Percentiles rank a stretch among this genome's conserved stretches.
These are phyloP conservation scores for Serilophus lunatus DNA, from an alignment of 2,113 vertebrate genomes.

Conservation along the genomic window DNA sequence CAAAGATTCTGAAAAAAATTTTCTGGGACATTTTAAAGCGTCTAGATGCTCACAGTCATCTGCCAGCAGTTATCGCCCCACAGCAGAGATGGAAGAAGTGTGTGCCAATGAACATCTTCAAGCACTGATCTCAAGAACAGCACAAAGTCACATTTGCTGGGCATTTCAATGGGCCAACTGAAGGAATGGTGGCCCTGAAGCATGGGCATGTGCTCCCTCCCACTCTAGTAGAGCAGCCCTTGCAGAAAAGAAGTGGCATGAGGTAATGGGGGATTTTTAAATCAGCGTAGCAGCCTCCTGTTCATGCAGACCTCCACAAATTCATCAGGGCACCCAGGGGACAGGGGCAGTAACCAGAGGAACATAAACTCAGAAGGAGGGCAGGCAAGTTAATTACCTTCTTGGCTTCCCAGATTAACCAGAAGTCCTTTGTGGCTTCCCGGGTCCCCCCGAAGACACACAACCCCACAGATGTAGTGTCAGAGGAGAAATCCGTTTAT, in stretches of 20 bases:
- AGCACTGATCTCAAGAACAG: neutral
- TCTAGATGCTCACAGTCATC: neutral
- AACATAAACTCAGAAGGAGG: neutral
- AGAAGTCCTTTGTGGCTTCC: too few relatives aligned
- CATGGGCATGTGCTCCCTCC: accelerated
- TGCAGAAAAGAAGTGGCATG: neutral
- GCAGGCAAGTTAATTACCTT: neutral
- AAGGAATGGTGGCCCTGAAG: neutral
- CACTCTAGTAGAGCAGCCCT: neutral
- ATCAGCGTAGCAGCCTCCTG: neutral
- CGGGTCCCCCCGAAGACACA: too few relatives aligned
- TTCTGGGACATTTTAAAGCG: neutral
- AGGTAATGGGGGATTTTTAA: neutral
- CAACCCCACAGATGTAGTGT: too few relatives aligned
- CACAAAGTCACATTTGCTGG: neutral
- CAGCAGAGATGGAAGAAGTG: neutral
- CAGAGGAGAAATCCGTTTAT: too few relatives aligned
- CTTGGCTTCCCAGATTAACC: too few relatives aligned
- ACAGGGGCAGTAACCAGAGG: neutral
- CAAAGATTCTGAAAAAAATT: neutral
- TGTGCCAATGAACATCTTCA: neutral
- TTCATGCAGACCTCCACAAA: neutral
- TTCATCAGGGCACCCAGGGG: accelerated
- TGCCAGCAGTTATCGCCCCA: neutral
- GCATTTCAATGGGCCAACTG: neutral